Base-by-base conservation (phyloP, 2,113 vertebrate species). In the Elaphurus davidianus region DNA sequence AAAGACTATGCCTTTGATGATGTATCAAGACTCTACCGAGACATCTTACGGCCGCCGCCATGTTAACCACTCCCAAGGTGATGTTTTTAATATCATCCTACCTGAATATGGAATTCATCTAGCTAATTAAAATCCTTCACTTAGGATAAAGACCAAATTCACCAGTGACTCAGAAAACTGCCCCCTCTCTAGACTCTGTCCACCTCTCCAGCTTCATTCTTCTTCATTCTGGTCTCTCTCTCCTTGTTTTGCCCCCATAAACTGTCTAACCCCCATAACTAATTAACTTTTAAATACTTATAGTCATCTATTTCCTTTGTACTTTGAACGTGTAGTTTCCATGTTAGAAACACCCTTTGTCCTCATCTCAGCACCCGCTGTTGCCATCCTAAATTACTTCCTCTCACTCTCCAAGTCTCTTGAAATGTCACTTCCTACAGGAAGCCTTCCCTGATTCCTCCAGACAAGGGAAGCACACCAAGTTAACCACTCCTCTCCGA, bases 91-190 rank as follows among this genome's bases (percentile, higher is more conserved):
- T 82, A 87, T 71, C 33, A 83, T 59, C 86, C 28, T 59, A 87
- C 54, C 25, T 59, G 86, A 47, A 83, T 59, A 67, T 9, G 47
- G 12, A 64, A 55, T 50, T 93, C 36, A 62, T 40, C 50, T 59
- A 57, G 19, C 25, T 87, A 81, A 81, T 54, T 91, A 76, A 87
- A 92, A 47, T 27, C 25, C 47, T 40, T 62, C 25, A 79, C 40
- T 89, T 84, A 87, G 30, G 47, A 85, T n/a, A 71, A 97, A 97
- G 23, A 89, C 45, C 33, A 81, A 95, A 92, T 83, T 78, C 19
- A 90, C 33, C 25, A 25, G 67, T 52, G 62, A 47, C 54, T 90
- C 86, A 84, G n/a, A 82, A 92, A 60, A 50, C 15, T 81, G 60
- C 60, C 90, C 59, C 40, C 54, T 76, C 21, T 84, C 28, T 57